Percentiles rank a stretch among this genome's conserved stretches.
Conservation (phyloP, 2,888 invertebrate genomes). For the Drosophila acutilabella region DNA sequence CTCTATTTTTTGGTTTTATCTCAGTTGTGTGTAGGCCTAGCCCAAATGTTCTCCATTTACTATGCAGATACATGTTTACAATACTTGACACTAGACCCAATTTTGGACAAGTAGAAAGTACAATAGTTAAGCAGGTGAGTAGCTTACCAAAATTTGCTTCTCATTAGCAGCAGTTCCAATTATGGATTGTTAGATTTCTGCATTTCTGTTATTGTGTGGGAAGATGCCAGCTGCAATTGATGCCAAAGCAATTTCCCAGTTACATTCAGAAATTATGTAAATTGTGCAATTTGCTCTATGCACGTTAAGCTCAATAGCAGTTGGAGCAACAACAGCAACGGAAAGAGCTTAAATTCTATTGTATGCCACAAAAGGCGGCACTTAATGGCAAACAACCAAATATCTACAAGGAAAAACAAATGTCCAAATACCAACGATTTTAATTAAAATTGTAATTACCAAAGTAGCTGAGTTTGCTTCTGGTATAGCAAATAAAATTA, state of each 20-base stretch:
- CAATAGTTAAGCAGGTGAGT: conserved; percentile 6
- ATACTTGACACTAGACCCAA: not conserved
- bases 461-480: conserved; percentile 7
- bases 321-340: conserved; percentile 2
- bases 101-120: not conserved
- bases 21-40: not conserved
- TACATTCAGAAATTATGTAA: conserved; percentile 36
- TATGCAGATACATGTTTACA: conserved; percentile 17
- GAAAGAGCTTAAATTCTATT: conserved; percentile 16
- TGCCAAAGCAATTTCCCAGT: conserved; percentile 25
- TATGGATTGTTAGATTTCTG: conserved; percentile 25
- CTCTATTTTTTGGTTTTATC: not conserved
- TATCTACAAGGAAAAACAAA: conserved; percentile 27
- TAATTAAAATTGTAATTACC: conserved; percentile 62
- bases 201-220: conserved; percentile 18
- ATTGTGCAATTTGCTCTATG: conserved; percentile 43
- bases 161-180: conserved; percentile 43
- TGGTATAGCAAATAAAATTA: conserved; percentile 6
- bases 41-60: conserved; percentile 4
- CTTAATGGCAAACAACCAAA: conserved; percentile 16
- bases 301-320: conserved; percentile 22
- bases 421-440: conserved; percentile 46
- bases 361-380: conserved; percentile 23
- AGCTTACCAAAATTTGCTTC: conserved; percentile 25
- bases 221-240: conserved; percentile 17